Evolutionary conservation across 2,888 invertebrate species (phyloP), one percentile per base, ranked within the genome.

Genomic region (Isotomurus palustris): DNA sequence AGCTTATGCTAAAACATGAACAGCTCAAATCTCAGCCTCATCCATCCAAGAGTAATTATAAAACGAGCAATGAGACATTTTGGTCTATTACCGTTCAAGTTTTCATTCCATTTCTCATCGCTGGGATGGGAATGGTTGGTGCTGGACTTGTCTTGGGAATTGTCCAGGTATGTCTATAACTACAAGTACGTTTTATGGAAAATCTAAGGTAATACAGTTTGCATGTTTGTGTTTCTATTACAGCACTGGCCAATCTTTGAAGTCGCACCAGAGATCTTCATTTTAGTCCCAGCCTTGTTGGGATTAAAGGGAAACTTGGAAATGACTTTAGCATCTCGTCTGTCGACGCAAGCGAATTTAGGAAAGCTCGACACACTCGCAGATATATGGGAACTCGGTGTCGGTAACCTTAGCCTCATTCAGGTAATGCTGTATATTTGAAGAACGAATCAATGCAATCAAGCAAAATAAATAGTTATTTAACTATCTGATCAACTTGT

Each of bases 121-220:
- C 95, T 59, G 96, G 96, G 41, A 83, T 91, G 73, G 96, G 96
- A 12, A 96, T 93, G 72, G 95, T 96, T 59, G 91, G 90, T 5
- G 95, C 96, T 71, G 96, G 96, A 38, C 81, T 94, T 53, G 89
- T 95, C 1, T 80, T 96, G 36, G 91, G 91, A 60, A 81, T 81
- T 58, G 93, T 95, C 53, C 87, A 90, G 83, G 91, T 91, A n/a
- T n/a, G n/a, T n/a, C n/a, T n/a, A n/a, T n/a, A n/a, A n/a, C n/a
- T n/a, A n/a, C n/a, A n/a, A n/a, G n/a, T n/a, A n/a, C n/a, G n/a
- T 10, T 17, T 10, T n/a, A n/a, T 75, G 77, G 38, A 27, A 19
- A 44, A 22, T 44, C 17, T 21, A 5, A 8, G 24, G 8, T 36
- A 12, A 45, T n/a, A 32, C 19, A 28, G n/a, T n/a, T 17, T 32